Evolutionary conservation across 2,888 invertebrate genomes (phyloP).

Genomic region (Lepeophtheirus nordmannii): DNA sequence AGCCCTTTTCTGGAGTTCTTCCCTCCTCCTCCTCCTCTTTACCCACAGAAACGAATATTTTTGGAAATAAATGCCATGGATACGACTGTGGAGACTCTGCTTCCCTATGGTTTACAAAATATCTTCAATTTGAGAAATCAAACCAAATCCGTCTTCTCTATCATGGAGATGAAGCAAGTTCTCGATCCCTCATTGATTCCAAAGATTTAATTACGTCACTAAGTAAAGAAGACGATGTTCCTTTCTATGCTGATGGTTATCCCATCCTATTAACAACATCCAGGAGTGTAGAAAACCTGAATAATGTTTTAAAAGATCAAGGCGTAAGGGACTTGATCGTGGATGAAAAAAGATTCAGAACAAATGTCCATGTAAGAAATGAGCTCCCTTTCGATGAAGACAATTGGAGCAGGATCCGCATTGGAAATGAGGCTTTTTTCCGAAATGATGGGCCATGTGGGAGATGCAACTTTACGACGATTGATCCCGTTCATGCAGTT

Average conservation of each 20-base stretch:
- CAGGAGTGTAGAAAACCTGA: not conserved
- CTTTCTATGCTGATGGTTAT: not conserved
- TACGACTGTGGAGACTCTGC: not conserved
- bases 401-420: not conserved
- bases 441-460: not conserved
- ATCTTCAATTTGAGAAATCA: not conserved
- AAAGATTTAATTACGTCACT: not conserved
- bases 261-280: not conserved
- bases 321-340: not conserved
- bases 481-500: not conserved
- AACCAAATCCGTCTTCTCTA: not conserved
- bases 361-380: not conserved
- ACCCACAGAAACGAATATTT: not conserved
- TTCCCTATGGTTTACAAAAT: not conserved
- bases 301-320: not conserved
- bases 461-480: not conserved
- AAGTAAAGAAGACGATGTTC: not conserved
- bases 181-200: not conserved
- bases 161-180: not conserved
- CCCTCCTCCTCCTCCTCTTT: not conserved
- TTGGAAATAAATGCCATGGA: not conserved
- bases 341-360: not conserved
- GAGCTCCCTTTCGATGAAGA: not conserved
- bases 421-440: not conserved
- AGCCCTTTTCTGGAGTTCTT: not conserved